These are phyloP conservation scores for Rosalia funebris DNA, from an alignment of 2,888 invertebrate genomes.

Conservation along the genomic window DNA sequence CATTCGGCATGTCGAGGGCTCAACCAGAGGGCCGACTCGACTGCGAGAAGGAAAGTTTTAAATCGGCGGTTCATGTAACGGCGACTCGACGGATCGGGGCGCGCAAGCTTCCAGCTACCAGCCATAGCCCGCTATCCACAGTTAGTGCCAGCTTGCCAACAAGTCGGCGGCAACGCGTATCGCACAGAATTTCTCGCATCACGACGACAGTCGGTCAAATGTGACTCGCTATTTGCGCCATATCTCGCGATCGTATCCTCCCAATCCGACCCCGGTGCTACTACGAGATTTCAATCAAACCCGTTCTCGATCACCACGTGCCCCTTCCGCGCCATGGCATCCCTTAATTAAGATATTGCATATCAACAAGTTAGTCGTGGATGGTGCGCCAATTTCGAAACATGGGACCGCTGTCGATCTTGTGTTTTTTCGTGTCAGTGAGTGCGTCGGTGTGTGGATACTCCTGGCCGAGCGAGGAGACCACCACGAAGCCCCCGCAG, in stretches of 20 bases:
- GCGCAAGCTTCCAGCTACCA: conserved; percentile 49
- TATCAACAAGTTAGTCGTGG: conserved; percentile 33
- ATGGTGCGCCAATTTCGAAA: conserved; percentile 22
- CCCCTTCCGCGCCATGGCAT: conserved; percentile 16
- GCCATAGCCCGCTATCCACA: conserved; percentile 50
- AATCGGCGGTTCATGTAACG: conserved; percentile 39
- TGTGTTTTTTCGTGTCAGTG: conserved; percentile 41
- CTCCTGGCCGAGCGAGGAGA: conserved; percentile 63
- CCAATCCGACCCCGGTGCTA: neutral
- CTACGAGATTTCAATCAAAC: neutral
- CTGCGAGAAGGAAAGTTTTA: conserved; percentile 41
- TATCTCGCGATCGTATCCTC: neutral
- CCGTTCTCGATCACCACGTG: conserved; percentile 4
- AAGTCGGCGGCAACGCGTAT: conserved; percentile 47
- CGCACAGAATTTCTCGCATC: conserved; percentile 15
- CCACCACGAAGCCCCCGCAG: conserved; percentile 56
- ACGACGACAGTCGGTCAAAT: conserved; percentile 19
- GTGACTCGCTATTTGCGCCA: conserved; percentile 5
- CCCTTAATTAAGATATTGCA: neutral
- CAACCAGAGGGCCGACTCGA: conserved; percentile 22
- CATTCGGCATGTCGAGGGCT: conserved; percentile 17
- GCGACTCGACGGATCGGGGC: conserved; percentile 39
- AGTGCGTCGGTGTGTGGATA: conserved; percentile 55
- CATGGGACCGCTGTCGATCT: conserved; percentile 47
- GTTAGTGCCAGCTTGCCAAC: conserved; percentile 57